Percentiles rank a stretch among this genome's conserved stretches.
Conservation (phyloP, 2,888 invertebrate genomes). For the Nebria salina region DNA sequence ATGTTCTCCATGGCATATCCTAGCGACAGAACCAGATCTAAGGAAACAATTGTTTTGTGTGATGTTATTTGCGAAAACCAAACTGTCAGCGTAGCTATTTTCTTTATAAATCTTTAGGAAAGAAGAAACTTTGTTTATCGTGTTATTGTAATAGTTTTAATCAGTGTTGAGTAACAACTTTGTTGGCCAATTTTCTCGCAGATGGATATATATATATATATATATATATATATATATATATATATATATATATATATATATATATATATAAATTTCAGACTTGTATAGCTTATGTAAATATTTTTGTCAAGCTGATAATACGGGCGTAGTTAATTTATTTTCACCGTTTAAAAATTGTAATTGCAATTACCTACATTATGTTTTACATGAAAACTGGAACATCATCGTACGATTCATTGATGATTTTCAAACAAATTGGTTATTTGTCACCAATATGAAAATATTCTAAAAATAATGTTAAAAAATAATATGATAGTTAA, state of each 20-base stretch:
- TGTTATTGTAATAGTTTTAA: too few relatives aligned
- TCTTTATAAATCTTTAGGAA: slow-evolving; percentile 22
- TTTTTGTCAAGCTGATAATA: too few relatives aligned
- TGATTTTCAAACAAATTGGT: neutral
- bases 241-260: too few relatives aligned
- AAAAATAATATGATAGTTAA: too few relatives aligned
- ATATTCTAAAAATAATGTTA: neutral
- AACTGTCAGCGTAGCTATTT: slow-evolving; percentile 27
- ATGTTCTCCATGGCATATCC: slow-evolving; percentile 28
- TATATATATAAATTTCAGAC: too few relatives aligned
- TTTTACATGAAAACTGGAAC: neutral
- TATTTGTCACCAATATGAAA: neutral
- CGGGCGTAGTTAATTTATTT: neutral
- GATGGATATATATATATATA: too few relatives aligned
- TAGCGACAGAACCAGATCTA: slow-evolving; percentile 13
- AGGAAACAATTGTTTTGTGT: slow-evolving; percentile 37
- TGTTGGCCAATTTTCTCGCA: neutral
- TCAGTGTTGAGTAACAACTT: too few relatives aligned
- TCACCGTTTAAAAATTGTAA: neutral
- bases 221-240: too few relatives aligned
- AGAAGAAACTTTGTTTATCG: neutral
- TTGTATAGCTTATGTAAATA: too few relatives aligned
- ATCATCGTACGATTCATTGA: slow-evolving; percentile 6
- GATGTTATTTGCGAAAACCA: slow-evolving; percentile 20
- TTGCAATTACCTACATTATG: neutral